A percentile compares a stretch with the other conserved stretches of the same genome.
phyloP scores from a whole-genome alignment of 1,140 invertebrate species.

The Hirudo medicinalis region DNA sequence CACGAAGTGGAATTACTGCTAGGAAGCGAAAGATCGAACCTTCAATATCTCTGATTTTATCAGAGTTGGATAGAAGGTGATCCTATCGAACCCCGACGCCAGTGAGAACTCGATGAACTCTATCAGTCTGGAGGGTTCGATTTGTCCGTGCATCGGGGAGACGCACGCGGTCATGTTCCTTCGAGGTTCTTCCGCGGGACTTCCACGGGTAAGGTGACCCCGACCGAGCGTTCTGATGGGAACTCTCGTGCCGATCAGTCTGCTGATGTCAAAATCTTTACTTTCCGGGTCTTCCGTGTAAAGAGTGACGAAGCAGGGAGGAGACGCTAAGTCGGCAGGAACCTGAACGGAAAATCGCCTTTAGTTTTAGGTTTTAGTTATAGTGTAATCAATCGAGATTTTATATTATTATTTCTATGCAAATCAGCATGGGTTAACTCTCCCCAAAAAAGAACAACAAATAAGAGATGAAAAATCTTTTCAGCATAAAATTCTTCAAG shows the following conservation, averaged over 20 bases:
- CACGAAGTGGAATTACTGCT: background rate
- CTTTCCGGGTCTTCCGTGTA: background rate
- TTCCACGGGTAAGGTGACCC: background rate
- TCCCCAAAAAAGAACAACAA: no score
- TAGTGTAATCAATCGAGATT: no score
- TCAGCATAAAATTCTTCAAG: no score
- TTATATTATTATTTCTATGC: no score
- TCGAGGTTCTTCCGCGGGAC: background rate
- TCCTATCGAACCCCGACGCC: slow-evolving; percentile 31
- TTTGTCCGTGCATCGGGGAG: slow-evolving; percentile 36
- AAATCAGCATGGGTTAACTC: no score
- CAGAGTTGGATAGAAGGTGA: slow-evolving; percentile 33
- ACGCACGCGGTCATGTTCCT: slow-evolving; percentile 29
- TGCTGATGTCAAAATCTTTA: slow-evolving; percentile 5
- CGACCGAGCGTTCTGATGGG: background rate
- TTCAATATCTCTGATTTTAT: slow-evolving; percentile 19
- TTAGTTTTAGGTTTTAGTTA: no score
- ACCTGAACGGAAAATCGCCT: background rate
- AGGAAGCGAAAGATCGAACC: slow-evolving; percentile 19
- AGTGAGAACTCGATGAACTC: slow-evolving; percentile 37
- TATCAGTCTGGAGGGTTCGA: slow-evolving; percentile 28
- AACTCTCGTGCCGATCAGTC: background rate
- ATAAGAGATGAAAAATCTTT: no score
- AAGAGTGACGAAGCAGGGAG: slow-evolving; percentile 14
- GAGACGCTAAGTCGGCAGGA: slow-evolving; percentile 15